Conservation (phyloP, 2,797 vertebrate species). For the Limnodromus scolopaceus region DNA sequence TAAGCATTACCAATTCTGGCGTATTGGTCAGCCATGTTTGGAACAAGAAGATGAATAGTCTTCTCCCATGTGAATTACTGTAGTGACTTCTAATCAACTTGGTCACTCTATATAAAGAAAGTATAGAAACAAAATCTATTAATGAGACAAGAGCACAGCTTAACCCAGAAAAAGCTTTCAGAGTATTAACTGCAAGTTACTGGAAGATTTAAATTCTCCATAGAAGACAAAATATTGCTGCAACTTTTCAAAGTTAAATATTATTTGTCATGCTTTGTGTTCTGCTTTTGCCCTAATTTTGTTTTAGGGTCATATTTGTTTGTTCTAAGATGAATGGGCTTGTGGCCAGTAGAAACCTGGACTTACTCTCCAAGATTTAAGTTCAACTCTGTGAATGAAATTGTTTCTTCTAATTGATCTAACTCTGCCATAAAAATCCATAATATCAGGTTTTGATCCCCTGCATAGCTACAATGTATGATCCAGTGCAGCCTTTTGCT, state of each 20-base stretch:
- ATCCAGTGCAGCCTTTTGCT: neutral
- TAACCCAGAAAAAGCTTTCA: neutral
- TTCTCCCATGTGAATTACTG: neutral
- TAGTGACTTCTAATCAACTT: neutral
- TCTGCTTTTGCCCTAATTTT: neutral
- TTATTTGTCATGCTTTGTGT: neutral
- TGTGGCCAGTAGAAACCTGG: neutral
- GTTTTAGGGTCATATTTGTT: neutral
- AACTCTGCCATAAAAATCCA: neutral
- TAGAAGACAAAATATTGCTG: neutral
- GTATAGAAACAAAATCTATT: neutral
- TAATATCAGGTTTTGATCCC: neutral
- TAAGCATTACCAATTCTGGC: neutral
- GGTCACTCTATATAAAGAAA: neutral
- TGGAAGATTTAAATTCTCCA: neutral
- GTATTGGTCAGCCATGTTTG: neutral
- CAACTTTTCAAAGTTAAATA: neutral
- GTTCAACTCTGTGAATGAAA: neutral
- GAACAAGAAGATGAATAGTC: neutral
- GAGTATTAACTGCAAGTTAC: neutral
- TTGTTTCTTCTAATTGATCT: neutral
- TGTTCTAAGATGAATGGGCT: neutral
- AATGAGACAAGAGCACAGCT: neutral
- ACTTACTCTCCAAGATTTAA: neutral
- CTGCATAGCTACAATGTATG: neutral